Base-by-base conservation (phyloP, 2,797 vertebrate genomes). In the Leontopithecus rosalia region DNA sequence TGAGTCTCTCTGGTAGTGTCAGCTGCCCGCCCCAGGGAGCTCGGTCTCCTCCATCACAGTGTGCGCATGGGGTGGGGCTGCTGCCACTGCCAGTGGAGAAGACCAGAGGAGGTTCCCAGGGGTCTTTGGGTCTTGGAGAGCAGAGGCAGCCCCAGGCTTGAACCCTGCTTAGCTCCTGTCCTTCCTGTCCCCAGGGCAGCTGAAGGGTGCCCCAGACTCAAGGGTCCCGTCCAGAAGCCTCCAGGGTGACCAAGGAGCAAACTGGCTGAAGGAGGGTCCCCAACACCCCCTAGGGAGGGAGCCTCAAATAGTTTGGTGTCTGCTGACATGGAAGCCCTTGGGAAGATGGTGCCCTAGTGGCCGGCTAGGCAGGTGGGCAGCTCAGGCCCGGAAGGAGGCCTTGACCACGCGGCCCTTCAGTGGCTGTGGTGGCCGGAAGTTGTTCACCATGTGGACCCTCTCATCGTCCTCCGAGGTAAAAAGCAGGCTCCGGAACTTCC, bases 361-460 rank as follows among this genome's bases (percentile, higher is more conserved):
- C 77, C 30, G 1, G 50, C 80, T 67, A 94, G 76, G 83, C 41
- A 80, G 79, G 58, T 36, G 33, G 95, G 87, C 55, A 50, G 76
- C 72, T 99, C 98, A 99, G 96, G 97, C 97, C 94, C 96, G 98
- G 98, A 99, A 99, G 72, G 99, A 99, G 87, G 99, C 99, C 57
- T 98, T 98, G 81, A 99, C 99, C 94, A 98, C 98, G 93, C 99
- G 99, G 87, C 99, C 99, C 83, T 99, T 99, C 88, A 99, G 99
- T 72, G 99, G 99, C 97, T 99, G 99, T 5, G 99, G 99, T 13
- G 99, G 99, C 7, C 99, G 99, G 93, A 99, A 99, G 97, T 99
- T 99, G 98, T 99, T 99, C 97, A 99, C 99, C 99, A 99, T 99
- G 88, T 98, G 99, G 61, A 98, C 98, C 97, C 99, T 99, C 95